Percentiles rank a stretch among this genome's conserved stretches.
These are phyloP conservation scores for Acromyrmex heyeri DNA, from an alignment of 1,140 invertebrate genomes.

Conservation along the genomic window DNA sequence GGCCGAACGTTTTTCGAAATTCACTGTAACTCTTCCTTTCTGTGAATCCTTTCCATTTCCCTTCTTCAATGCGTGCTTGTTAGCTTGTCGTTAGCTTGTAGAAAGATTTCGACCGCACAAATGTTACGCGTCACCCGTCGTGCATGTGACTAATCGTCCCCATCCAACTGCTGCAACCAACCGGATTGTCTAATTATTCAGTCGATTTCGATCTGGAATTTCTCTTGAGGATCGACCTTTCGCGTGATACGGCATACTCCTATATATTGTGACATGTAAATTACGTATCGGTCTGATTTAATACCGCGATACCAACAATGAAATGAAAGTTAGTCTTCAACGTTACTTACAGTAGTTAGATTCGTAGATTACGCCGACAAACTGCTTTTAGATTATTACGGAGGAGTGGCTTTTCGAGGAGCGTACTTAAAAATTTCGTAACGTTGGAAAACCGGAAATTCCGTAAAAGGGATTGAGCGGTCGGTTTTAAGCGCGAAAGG, in stretches of 20 bases:
- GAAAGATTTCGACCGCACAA: conserved; percentile 67
- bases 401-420: neutral
- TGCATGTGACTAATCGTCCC: conserved; percentile 82
- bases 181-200: conserved; percentile 82
- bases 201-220: conserved; percentile 75
- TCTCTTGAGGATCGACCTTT: conserved; percentile 49
- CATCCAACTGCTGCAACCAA: conserved; percentile 76
- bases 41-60: conserved; percentile 2
- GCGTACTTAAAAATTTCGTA: neutral
- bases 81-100: conserved; percentile 54
- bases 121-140: conserved; percentile 67
- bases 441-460: conserved; percentile 13
- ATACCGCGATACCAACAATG: neutral
- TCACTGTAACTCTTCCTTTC: conserved; percentile 54
- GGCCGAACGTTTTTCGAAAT: conserved; percentile 53
- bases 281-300: conserved; percentile 13
- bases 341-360: neutral
- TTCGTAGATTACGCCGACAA: conserved; percentile 11
- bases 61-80: conserved; percentile 28
- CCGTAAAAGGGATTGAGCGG: neutral
- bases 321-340: neutral
- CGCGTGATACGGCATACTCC: neutral
- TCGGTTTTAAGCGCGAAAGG: conserved; percentile 11
- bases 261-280: conserved; percentile 26
- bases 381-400: neutral